Conservation (phyloP, 1,140 invertebrate genomes). For the Tenebrio molitor region DNA sequence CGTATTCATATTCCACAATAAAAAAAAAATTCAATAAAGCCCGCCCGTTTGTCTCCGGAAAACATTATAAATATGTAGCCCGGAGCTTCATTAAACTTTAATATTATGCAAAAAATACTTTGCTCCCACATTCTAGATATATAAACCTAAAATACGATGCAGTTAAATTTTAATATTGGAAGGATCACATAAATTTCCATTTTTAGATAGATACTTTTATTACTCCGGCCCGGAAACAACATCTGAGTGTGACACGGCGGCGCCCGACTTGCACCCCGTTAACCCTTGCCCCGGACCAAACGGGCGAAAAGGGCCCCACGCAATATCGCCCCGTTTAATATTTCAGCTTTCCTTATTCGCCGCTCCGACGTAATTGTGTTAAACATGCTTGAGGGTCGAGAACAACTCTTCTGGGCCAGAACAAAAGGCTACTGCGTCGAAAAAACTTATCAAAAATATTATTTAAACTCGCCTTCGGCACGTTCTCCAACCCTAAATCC, state of each 20-base stretch:
- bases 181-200: constrained; percentile 45
- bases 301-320: too few relatives aligned
- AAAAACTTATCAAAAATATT: constrained; percentile 51
- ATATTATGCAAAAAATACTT: constrained; percentile 44
- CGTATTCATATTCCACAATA: constrained; percentile 3
- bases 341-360: background rate
- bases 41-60: background rate
- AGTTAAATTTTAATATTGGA: constrained; percentile 45
- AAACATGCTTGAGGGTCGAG: constrained; percentile 18
- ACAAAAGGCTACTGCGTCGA: constrained; percentile 39
- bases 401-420: constrained; percentile 32
- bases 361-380: constrained; percentile 6
- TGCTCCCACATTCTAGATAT: constrained; percentile 33
- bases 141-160: constrained; percentile 45
- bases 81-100: constrained; percentile 41
- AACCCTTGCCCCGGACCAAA: background rate
- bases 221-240: constrained; percentile 5
- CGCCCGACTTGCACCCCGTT: background rate
- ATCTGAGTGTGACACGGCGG: constrained; percentile 5
- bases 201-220: constrained; percentile 39
- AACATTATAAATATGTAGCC: constrained; percentile 37
- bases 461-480: constrained; percentile 47
- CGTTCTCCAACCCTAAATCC: constrained; percentile 44
- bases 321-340: background rate
- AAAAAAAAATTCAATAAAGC: constrained; percentile 33